Evolutionary conservation across 2,888 invertebrate species (phyloP), one percentile per base, ranked within the genome.

Genomic region (Acronicta aceris): DNA sequence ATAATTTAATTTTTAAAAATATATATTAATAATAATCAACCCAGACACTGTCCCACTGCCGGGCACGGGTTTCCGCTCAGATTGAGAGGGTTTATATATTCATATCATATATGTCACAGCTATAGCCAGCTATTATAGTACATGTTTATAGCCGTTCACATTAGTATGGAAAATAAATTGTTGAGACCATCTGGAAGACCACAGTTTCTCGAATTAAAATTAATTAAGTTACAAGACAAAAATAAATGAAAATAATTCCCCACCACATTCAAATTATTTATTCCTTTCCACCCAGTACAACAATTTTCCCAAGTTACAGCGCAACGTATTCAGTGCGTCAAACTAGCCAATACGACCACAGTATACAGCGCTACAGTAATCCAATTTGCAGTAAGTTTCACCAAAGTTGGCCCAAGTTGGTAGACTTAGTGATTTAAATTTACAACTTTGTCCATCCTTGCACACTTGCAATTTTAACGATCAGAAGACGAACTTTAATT

Each of bases 341-440:
- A 89, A 90, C 83, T 89, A 87, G 87, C 87, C 85, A 73, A 81
- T 78, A 75, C 71, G 71, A 70, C 71, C 76, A 74, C 78, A 79
- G 73, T 74, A 59, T 76, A 78, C 59, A 58, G 71, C 70, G 66
- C 81, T 80, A 76, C 81, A 81, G 86, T 93, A 92, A 92, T 92
- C 91, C 91, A 93, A 94, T 92, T 92, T 93, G 87, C 88, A 84
- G 86, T 83, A 89, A 92, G 88, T 92, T 89, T 71, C 67, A 69
- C 70, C 79, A 77, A 86, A 86, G 81, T 87, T 84, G 73, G 79
- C 72, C 71, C 72, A 83, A 86, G 84, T 92, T 82, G 79, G 84
- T 85, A 87, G 87, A 90, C 90, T 91, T 89, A 90, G 90, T 93
- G 93, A 93, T 93, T 93, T 91, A 92, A 93, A 93, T 92, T 91